Evolutionary conservation across 1,140 invertebrate genomes (phyloP).

Genomic region (Drosophila setifemur): DNA sequence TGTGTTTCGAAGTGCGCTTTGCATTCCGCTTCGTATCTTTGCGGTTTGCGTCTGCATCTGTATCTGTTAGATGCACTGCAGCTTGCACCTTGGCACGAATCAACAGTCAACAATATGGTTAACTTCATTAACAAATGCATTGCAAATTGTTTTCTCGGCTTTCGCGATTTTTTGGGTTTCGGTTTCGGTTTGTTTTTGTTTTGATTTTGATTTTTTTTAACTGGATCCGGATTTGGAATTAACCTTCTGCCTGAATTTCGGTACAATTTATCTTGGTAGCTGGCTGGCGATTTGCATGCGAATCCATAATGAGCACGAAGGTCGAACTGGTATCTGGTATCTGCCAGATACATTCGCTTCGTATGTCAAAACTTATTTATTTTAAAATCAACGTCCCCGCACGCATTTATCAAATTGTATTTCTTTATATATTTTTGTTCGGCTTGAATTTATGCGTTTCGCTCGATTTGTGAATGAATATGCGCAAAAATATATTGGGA

Average conservation of each 20-base stretch:
- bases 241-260: constrained; percentile 26
- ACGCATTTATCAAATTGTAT: constrained; percentile 64
- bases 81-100: constrained; percentile 66
- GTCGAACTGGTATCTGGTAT: constrained; percentile 55
- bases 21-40: constrained; percentile 18
- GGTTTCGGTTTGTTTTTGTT: background rate
- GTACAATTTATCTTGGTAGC: constrained; percentile 29
- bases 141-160: constrained; percentile 27
- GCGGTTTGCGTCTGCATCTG: constrained; percentile 1
- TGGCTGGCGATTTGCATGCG: constrained; percentile 9
- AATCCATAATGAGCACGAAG: constrained; percentile 64
- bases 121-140: constrained; percentile 68
- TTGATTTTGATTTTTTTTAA: constrained; percentile 16
- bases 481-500: constrained; percentile 4
- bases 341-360: constrained; percentile 28
- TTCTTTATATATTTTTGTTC: no score
- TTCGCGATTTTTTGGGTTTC: background rate
- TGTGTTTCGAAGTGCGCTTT: constrained; percentile 50
- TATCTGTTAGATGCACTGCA: constrained; percentile 54
- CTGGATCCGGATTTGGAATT: background rate
- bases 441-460: constrained; percentile 30
- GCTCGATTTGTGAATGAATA: constrained; percentile 61
- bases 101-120: constrained; percentile 50
- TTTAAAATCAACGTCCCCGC: constrained; percentile 27
- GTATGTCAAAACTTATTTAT: constrained; percentile 53